phyloP scores from a whole-genome alignment of 2,113 vertebrate species.

The Nesogale talazaci region DNA sequence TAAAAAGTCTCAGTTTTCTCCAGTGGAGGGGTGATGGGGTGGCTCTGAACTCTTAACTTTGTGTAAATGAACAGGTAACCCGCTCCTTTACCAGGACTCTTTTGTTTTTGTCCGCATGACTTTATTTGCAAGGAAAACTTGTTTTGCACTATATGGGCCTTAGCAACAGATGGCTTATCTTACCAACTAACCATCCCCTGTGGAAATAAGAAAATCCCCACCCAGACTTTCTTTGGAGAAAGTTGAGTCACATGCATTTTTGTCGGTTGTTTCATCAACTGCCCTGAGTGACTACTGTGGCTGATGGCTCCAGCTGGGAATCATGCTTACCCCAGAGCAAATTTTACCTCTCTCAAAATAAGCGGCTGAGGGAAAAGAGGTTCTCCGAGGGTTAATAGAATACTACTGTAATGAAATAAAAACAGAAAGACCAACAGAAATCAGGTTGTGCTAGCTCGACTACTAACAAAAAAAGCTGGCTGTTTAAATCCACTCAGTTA shows the following conservation, averaged over 20 bases:
- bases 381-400: neutral
- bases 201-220: neutral
- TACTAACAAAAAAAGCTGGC: neutral
- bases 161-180: neutral
- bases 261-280: too few relatives aligned
- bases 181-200: neutral
- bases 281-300: neutral
- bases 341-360: neutral
- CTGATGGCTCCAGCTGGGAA: neutral
- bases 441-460: neutral
- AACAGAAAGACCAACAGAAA: neutral
- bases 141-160: too few relatives aligned
- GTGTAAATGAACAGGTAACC: too few relatives aligned
- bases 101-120: neutral
- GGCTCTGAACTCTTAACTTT: too few relatives aligned
- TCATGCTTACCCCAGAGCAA: neutral
- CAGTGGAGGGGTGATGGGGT: too few relatives aligned
- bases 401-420: neutral
- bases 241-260: too few relatives aligned
- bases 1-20: too few relatives aligned
- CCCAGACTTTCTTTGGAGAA: neutral
- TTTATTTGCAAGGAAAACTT: neutral
- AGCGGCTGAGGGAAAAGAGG: neutral
- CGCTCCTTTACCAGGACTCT: neutral
- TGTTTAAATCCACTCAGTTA: neutral